Percentiles rank a stretch among this genome's conserved stretches.
phyloP scores from a whole-genome alignment of 2,888 invertebrate genomes.

The Andrena bucephala region DNA sequence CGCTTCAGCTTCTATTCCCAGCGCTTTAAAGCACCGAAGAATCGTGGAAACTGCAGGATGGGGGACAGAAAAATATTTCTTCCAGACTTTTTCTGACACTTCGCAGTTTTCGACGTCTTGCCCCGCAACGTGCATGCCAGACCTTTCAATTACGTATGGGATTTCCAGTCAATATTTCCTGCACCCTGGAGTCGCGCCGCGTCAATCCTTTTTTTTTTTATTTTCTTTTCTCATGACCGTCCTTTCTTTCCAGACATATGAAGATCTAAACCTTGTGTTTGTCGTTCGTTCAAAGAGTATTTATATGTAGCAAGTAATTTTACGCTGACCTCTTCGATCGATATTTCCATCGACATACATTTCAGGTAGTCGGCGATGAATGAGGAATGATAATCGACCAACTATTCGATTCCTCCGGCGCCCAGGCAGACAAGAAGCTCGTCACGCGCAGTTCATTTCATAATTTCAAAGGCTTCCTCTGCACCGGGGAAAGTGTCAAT shows the following conservation, averaged over 20 bases:
- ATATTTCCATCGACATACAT: too few species aligned
- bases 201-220: neutral
- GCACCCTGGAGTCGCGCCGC: neutral
- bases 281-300: too few species aligned
- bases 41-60: slow-evolving; percentile 34
- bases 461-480: slow-evolving; percentile 49
- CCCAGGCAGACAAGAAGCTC: slow-evolving; percentile 13
- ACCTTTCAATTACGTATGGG: slow-evolving; percentile 44
- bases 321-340: too few species aligned
- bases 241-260: too few species aligned
- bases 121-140: slow-evolving; percentile 1
- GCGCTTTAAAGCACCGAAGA: slow-evolving; percentile 53
- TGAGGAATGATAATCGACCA: slow-evolving; percentile 20
- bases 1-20: slow-evolving; percentile 45
- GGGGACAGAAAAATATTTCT: slow-evolving; percentile 38
- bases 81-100: slow-evolving; percentile 10
- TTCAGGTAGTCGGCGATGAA: neutral
- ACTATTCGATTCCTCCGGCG: neutral
- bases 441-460: slow-evolving; percentile 65
- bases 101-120: slow-evolving; percentile 17
- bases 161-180: slow-evolving; percentile 25
- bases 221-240: neutral
- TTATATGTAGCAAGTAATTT: too few species aligned
- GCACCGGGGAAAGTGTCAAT: neutral
- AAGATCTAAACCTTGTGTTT: too few species aligned